Conservation (phyloP, 92 coral and sea anemone species). For the Plumapathes pennacea region DNA sequence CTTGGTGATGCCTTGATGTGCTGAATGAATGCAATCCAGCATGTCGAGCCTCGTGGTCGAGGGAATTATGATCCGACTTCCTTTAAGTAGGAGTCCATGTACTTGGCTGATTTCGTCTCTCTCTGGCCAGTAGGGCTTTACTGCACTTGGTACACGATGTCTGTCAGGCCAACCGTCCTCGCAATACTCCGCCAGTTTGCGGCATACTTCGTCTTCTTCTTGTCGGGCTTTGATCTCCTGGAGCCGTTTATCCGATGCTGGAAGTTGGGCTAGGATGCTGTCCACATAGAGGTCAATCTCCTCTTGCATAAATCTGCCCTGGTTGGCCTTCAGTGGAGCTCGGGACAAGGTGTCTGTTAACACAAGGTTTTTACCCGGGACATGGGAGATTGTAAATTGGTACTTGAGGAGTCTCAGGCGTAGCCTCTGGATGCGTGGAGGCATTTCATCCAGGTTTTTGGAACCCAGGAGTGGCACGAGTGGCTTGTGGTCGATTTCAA, state of each 20-base stretch:
- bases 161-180: slow-evolving; percentile 61
- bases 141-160: slow-evolving; percentile 29
- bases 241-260: slow-evolving; percentile 48
- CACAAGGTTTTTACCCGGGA: slow-evolving; percentile 51
- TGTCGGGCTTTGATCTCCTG: slow-evolving; percentile 50
- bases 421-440: slow-evolving; percentile 42
- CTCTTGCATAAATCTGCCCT: no score
- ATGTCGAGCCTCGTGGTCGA: slow-evolving; percentile 54
- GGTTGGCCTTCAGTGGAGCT: no score
- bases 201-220: slow-evolving; percentile 52
- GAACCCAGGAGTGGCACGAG: slow-evolving; percentile 35
- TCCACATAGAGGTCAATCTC: slow-evolving; percentile 58
- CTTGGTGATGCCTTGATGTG: slow-evolving; percentile 67
- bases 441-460: slow-evolving; percentile 30
- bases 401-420: slow-evolving; percentile 47
- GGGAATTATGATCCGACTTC: slow-evolving; percentile 47
- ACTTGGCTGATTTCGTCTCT: slow-evolving; percentile 35
- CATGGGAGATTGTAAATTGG: slow-evolving; percentile 43
- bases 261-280: slow-evolving; percentile 31
- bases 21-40: slow-evolving; percentile 49
- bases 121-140: slow-evolving; percentile 42
- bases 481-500: slow-evolving; percentile 63
- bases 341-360: slow-evolving; percentile 46
- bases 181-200: slow-evolving; percentile 25
- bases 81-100: slow-evolving; percentile 52